phyloP scores from a whole-genome alignment of 2,113 vertebrate genomes.

The Gavialis gangeticus region DNA sequence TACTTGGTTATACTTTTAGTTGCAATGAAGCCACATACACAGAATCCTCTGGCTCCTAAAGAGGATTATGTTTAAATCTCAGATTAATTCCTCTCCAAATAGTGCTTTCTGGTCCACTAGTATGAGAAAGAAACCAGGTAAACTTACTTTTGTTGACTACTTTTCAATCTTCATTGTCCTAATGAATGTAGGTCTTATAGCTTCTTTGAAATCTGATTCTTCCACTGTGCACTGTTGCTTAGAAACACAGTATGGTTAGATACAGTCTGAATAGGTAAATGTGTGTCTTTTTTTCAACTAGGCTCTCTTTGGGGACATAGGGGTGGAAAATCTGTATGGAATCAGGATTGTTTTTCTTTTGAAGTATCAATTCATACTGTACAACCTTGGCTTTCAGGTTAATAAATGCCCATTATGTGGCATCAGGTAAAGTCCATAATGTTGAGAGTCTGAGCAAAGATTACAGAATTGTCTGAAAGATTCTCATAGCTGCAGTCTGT shows the following conservation, averaged over 20 bases:
- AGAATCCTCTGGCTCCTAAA: neutral
- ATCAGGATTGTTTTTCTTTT: neutral
- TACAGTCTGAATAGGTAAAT: neutral
- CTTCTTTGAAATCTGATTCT: neutral
- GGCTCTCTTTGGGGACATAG: neutral
- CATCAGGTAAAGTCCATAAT: neutral
- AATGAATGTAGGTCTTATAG: neutral
- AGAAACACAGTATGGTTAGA: slow-evolving; percentile 28
- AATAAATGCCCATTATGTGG: fast-evolving
- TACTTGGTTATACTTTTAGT: neutral
- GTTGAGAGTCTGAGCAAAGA: neutral
- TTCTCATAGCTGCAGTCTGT: neutral
- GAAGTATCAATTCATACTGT: neutral
- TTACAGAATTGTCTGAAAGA: neutral
- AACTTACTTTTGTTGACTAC: neutral
- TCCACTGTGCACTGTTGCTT: slow-evolving; percentile 55
- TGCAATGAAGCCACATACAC: neutral
- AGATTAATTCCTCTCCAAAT: neutral
- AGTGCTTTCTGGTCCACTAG: neutral
- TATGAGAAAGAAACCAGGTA: neutral
- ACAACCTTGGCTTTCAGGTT: neutral
- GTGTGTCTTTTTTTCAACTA: neutral
- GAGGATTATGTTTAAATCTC: neutral
- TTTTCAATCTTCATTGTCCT: neutral
- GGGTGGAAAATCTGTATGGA: neutral